Evolutionary conservation across 2,113 vertebrate genomes (phyloP).

Genomic region (Bujurquina vittata): DNA sequence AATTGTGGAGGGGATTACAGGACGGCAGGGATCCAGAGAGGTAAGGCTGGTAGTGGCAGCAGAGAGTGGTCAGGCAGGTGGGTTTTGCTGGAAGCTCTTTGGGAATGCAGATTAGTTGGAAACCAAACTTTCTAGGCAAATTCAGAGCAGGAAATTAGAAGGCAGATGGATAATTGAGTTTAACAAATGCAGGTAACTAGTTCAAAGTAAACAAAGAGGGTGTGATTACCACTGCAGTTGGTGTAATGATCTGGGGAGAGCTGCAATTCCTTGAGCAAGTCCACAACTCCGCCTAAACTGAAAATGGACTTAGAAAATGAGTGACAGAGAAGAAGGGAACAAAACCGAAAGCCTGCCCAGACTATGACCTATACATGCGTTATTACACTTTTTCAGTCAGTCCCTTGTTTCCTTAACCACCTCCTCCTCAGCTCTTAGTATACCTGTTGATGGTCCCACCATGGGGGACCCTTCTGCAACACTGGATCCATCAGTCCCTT

Average conservation of each 20-base stretch:
- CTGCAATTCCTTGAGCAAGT: neutral
- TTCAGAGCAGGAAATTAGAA: neutral
- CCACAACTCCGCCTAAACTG: neutral
- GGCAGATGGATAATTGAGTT: neutral
- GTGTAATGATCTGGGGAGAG: neutral
- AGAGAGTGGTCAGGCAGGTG: neutral
- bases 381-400: neutral
- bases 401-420: conserved; percentile 46
- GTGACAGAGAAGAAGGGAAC: neutral
- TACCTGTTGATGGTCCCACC: conserved; percentile 49
- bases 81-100: neutral
- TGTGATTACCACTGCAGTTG: neutral
- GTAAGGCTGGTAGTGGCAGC: too few species aligned
- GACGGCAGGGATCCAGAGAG: neutral
- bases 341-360: neutral
- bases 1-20: neutral
- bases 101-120: neutral
- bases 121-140: neutral
- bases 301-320: neutral
- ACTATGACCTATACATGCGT: neutral
- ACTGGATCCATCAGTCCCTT: conserved; percentile 35
- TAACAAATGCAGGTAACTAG: neutral
- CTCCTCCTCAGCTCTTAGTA: conserved; percentile 59
- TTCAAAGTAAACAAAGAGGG: neutral
- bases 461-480: conserved; percentile 44